Percentiles rank a stretch among this genome's conserved stretches.
Conservation (phyloP, 2,113 vertebrate genomes). For the Tyto alba region DNA sequence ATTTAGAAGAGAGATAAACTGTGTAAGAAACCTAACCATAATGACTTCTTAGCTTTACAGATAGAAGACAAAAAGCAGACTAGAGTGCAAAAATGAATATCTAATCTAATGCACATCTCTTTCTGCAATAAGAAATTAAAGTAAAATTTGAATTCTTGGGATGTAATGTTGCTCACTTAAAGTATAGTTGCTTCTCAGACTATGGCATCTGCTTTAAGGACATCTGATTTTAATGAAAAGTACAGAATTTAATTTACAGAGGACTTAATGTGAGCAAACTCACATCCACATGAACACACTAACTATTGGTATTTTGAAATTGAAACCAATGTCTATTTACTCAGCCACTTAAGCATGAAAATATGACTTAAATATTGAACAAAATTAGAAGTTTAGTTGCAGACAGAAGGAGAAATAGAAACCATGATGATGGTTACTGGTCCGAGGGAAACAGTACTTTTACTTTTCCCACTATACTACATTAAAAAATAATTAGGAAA, state of each 20-base stretch:
- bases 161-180: not conserved
- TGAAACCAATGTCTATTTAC: not conserved
- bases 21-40: not conserved
- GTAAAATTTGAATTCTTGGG: not conserved
- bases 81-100: not conserved
- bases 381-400: not conserved
- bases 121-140: not conserved
- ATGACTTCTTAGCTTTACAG: not conserved
- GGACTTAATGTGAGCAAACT: not conserved
- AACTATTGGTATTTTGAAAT: not conserved
- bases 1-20: not conserved
- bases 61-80: not conserved
- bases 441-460: not conserved
- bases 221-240: not conserved
- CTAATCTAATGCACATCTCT: not conserved
- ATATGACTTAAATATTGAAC: not conserved
- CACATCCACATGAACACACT: not conserved
- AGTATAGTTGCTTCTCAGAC: not conserved
- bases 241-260: not conserved
- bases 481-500: not conserved
- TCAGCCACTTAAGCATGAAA: not conserved
- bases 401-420: not conserved
- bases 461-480: not conserved
- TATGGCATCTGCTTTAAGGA: not conserved
- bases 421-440: not conserved